Evolutionary conservation across 2,797 vertebrate genomes (phyloP).

Genomic region (Sciaenops ocellatus): DNA sequence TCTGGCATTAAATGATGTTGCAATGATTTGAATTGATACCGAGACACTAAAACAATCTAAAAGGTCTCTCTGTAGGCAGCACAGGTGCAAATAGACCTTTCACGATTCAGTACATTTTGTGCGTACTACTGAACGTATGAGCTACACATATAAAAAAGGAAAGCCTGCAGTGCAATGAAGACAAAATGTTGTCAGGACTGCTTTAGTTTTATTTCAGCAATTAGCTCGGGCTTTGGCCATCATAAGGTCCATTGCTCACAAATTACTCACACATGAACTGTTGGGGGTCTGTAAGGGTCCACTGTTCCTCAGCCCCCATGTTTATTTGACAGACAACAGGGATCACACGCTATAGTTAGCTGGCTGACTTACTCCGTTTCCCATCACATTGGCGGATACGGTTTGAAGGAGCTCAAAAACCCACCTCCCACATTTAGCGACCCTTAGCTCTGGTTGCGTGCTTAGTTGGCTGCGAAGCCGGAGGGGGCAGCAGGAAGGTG

Average conservation of each 20-base stretch:
- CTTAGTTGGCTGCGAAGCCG: conserved; percentile 23
- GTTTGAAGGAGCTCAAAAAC: conserved; percentile 35
- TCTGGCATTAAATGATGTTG: conserved; percentile 10
- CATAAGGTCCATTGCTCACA: conserved; percentile 31
- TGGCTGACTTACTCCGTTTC: conserved; percentile 13
- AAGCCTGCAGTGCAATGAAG: neutral
- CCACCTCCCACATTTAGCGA: conserved; percentile 46
- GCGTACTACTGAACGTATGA: no score
- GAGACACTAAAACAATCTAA: neutral
- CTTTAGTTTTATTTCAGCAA: neutral
- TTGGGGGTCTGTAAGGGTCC: conserved; percentile 26
- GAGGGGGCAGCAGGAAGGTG: conserved; percentile 28
- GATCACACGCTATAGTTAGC: neutral
- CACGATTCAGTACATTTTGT: neutral
- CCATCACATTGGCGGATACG: conserved; percentile 26
- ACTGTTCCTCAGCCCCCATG: neutral
- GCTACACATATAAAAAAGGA: neutral
- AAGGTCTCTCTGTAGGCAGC: neutral
- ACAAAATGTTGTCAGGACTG: neutral
- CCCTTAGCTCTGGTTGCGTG: conserved; percentile 52
- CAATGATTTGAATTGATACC: conserved; percentile 17
- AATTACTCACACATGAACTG: conserved; percentile 45
- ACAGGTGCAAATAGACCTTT: neutral
- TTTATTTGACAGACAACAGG: conserved; percentile 19
- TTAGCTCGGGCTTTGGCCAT: conserved; percentile 14